Conservation (phyloP, 2,113 vertebrate species). For the Oncorhynchus keta region DNA sequence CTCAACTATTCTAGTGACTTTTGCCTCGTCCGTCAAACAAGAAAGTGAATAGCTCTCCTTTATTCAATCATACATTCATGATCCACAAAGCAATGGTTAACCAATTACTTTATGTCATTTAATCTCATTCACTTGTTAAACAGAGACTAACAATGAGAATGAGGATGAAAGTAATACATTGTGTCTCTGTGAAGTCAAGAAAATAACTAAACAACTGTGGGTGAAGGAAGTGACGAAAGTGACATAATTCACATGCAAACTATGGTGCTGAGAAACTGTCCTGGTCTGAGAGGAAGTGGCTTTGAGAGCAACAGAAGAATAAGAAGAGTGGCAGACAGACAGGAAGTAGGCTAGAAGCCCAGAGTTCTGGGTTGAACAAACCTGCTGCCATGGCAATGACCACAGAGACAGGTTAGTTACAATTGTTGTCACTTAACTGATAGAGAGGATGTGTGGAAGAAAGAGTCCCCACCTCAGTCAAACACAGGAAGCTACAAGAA, state of each 20-base stretch:
- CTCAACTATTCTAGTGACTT: conserved; percentile 15
- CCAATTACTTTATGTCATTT: neutral
- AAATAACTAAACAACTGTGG: conserved; percentile 37
- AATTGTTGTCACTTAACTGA: neutral
- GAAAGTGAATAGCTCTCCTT: neutral
- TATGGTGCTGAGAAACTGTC: conserved; percentile 27
- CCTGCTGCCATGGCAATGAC: conserved; percentile 62
- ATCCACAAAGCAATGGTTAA: conserved; percentile 3
- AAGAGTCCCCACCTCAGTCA: neutral
- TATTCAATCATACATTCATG: neutral
- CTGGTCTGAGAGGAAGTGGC: conserved; percentile 71
- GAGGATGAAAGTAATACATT: neutral
- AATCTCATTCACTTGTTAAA: neutral
- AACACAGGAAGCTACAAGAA: neutral
- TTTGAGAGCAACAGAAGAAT: conserved; percentile 59
- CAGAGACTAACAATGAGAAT: neutral
- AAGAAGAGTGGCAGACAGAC: conserved; percentile 62
- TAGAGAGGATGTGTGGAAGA: neutral
- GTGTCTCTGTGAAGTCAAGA: conserved; percentile 28
- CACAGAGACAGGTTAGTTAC: conserved; percentile 43
- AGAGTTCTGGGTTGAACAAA: conserved; percentile 38
- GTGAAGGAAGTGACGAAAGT: conserved; percentile 48
- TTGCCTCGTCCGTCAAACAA: conserved; percentile 12
- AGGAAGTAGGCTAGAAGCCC: no score
- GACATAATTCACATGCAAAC: conserved; percentile 32